Conservation (phyloP, 2,797 vertebrate genomes). For the Numenius phaeopus region DNA sequence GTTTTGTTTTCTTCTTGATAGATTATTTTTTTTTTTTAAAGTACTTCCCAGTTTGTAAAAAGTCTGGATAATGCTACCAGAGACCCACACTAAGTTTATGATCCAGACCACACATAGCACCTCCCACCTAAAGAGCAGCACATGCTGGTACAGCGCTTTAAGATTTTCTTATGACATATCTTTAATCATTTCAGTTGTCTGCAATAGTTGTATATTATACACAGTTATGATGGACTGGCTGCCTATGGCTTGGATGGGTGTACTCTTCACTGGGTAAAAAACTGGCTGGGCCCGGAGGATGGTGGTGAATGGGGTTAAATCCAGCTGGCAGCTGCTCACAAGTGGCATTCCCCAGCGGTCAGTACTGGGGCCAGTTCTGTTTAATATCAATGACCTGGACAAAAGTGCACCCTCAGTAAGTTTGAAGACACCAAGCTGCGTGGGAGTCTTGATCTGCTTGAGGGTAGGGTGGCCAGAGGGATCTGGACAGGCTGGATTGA, state of each 20-base stretch:
- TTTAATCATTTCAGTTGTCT: neutral
- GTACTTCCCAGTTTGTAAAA: neutral
- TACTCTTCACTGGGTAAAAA: neutral
- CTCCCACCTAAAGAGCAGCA: neutral
- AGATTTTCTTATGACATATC: fast-evolving
- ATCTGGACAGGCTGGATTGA: neutral
- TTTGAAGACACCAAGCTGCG: neutral
- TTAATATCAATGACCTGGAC: neutral
- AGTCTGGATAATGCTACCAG: neutral
- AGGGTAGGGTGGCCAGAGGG: neutral
- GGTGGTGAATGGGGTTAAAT: neutral
- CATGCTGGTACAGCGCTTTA: neutral
- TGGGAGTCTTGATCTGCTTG: neutral
- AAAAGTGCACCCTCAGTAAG: neutral
- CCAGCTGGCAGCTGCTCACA: neutral
- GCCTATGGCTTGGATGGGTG: too few relatives aligned
- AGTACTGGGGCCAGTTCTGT: too few relatives aligned
- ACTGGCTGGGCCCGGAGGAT: neutral
- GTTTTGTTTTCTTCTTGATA: neutral
- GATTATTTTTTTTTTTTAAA: neutral
- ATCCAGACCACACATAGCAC: neutral
- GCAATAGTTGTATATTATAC: neutral
- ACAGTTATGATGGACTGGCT: neutral
- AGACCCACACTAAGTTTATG: neutral
- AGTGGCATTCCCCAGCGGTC: neutral